These are phyloP conservation scores for Dinoponera quadriceps DNA, from an alignment of 1,140 invertebrate species.

Conservation along the genomic window DNA sequence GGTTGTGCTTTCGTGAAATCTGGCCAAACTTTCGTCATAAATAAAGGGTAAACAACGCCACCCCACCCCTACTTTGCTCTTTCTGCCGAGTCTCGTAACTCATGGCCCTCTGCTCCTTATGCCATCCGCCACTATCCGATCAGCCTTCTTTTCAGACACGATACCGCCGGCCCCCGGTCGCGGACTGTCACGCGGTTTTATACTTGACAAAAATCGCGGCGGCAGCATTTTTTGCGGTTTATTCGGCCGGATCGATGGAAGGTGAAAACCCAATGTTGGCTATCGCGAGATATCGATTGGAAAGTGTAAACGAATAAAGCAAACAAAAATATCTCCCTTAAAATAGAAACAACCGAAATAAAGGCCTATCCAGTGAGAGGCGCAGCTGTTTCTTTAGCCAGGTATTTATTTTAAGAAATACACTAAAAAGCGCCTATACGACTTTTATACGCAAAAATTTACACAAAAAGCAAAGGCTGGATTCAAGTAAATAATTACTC, in stretches of 20 bases:
- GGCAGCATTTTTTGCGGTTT: background rate
- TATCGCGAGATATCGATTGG: background rate
- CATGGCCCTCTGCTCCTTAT: slow-evolving; percentile 61
- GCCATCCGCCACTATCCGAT: slow-evolving; percentile 59
- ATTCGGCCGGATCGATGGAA: background rate
- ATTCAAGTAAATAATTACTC: too few species aligned
- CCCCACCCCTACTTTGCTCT: slow-evolving; percentile 51
- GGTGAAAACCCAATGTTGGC: background rate
- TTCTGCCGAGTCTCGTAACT: slow-evolving; percentile 68
- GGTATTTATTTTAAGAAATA: too few species aligned
- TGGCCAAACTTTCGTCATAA: slow-evolving; percentile 84
- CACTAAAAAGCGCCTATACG: too few species aligned
- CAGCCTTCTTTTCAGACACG: slow-evolving; percentile 62
- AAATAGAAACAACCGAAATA: too few species aligned
- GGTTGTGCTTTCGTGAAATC: slow-evolving; percentile 81
- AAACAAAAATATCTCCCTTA: too few species aligned
- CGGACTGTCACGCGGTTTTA: background rate
- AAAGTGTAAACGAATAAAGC: background rate
- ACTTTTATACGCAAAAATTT: too few species aligned
- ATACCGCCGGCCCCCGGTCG: slow-evolving; percentile 15
- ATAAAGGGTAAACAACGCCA: slow-evolving; percentile 84
- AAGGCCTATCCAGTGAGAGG: too few species aligned
- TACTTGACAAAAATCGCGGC: background rate
- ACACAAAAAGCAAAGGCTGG: too few species aligned
- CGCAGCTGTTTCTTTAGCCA: too few species aligned